phyloP scores from a whole-genome alignment of 2,888 invertebrate species.

The Noctua janthina region DNA sequence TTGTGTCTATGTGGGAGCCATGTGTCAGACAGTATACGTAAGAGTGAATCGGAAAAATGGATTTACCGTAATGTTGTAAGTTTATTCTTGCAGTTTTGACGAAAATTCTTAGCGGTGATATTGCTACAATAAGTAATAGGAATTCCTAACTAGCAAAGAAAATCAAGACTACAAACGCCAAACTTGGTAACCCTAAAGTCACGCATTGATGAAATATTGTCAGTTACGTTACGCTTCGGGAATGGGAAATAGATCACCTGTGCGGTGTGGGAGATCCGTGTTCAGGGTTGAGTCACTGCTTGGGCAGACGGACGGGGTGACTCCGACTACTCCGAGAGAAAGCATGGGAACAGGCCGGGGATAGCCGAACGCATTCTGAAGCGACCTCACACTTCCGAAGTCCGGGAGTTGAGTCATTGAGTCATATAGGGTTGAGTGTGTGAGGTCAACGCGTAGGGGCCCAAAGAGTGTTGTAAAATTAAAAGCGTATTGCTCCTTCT shows the following conservation, averaged over 20 bases:
- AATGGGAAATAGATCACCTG: conserved; percentile 65
- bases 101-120: neutral
- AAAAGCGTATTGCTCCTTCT: neutral
- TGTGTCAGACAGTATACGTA: conserved; percentile 21
- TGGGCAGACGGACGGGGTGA: conserved; percentile 19
- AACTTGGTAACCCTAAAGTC: conserved; percentile 54
- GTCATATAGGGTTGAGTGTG: neutral
- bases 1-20: neutral
- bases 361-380: conserved; percentile 9
- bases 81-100: neutral
- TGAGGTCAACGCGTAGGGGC: neutral
- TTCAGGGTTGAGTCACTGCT: conserved; percentile 62
- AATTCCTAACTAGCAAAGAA: neutral
- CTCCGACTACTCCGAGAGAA: conserved; percentile 20
- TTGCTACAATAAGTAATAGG: neutral
- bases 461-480: neutral
- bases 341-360: conserved; percentile 35
- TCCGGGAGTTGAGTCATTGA: conserved; percentile 33
- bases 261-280: conserved; percentile 66
- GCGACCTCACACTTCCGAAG: conserved; percentile 22
- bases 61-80: conserved; percentile 1
- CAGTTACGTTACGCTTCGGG: conserved; percentile 59
- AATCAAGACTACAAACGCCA: neutral
- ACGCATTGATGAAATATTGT: conserved; percentile 57
- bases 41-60: conserved; percentile 2